Percentiles rank a stretch among this genome's conserved stretches.
phyloP scores from a whole-genome alignment of 1,140 invertebrate genomes.

The Radopholus similis region DNA sequence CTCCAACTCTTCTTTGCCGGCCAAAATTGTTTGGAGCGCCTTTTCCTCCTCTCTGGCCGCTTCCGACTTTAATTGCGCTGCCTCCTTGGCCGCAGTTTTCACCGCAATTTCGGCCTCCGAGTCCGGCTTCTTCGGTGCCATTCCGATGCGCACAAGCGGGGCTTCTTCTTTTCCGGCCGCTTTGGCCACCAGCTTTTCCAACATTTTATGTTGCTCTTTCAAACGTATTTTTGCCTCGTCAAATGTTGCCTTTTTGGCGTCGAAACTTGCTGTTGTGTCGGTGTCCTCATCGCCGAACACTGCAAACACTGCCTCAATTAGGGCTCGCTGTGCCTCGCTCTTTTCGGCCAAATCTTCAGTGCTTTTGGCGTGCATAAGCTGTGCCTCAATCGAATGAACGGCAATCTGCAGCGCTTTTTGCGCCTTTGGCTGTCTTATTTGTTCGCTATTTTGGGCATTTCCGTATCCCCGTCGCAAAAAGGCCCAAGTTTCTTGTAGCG shows the following conservation, averaged over 20 bases:
- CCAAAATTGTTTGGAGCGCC: background rate
- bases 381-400: too few species aligned
- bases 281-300: too few species aligned
- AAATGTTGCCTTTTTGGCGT: too few species aligned
- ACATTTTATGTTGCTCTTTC: background rate
- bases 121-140: background rate
- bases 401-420: too few species aligned
- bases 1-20: conserved; percentile 7
- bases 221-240: too few species aligned
- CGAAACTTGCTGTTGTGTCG: too few species aligned
- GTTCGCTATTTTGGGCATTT: background rate
- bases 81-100: background rate
- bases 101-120: background rate
- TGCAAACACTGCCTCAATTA: too few species aligned
- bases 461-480: background rate
- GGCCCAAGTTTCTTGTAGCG: background rate
- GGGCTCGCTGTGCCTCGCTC: too few species aligned
- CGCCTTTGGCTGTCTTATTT: background rate
- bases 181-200: conserved; percentile 1
- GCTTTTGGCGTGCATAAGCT: too few species aligned
- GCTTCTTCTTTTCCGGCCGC: background rate
- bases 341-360: background rate
- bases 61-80: background rate
- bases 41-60: conserved; percentile 4
- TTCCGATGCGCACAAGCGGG: background rate